A percentile compares a stretch with the other conserved stretches of the same genome.
Evolutionary conservation across 2,113 vertebrate species (phyloP).

Genomic region (Sander lucioperca): DNA sequence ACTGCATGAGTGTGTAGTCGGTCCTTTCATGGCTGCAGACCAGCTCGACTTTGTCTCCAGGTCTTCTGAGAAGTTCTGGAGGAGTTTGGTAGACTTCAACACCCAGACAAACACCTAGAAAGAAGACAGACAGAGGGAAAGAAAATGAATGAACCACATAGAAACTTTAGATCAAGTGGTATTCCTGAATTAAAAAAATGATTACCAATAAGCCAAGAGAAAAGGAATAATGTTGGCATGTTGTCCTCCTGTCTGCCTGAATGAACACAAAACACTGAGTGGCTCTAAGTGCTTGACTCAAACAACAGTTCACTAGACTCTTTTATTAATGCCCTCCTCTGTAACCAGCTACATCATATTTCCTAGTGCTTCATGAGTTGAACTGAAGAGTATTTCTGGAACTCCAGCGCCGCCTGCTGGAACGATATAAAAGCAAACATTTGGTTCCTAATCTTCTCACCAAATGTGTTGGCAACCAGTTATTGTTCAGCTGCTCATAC

Average conservation of each 20-base stretch:
- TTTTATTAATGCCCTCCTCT: neutral
- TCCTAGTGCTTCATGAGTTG: neutral
- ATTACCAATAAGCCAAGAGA: conserved; percentile 32
- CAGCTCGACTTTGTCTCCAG: conserved; percentile 41
- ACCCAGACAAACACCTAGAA: conserved; percentile 26
- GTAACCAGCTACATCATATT: neutral
- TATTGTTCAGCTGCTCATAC: conserved; percentile 32
- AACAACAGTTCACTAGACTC: neutral
- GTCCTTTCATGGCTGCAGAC: conserved; percentile 45
- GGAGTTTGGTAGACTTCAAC: conserved; percentile 44
- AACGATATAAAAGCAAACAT: neutral
- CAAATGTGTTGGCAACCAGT: neutral
- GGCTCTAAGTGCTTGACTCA: neutral
- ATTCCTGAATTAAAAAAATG: neutral
- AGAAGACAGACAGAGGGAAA: too few relatives aligned
- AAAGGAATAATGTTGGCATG: conserved; percentile 14
- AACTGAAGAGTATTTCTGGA: conserved; percentile 25
- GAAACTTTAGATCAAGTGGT: neutral
- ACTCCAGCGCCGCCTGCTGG: conserved; percentile 60
- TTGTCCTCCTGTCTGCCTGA: conserved; percentile 13
- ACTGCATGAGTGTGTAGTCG: conserved; percentile 24
- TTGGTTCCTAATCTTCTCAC: neutral
- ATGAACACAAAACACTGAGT: neutral
- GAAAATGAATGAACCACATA: neutral
- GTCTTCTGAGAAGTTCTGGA: neutral